phyloP scores from a whole-genome alignment of 1,140 invertebrate species.

The Caenorhabditis tropicalis region DNA sequence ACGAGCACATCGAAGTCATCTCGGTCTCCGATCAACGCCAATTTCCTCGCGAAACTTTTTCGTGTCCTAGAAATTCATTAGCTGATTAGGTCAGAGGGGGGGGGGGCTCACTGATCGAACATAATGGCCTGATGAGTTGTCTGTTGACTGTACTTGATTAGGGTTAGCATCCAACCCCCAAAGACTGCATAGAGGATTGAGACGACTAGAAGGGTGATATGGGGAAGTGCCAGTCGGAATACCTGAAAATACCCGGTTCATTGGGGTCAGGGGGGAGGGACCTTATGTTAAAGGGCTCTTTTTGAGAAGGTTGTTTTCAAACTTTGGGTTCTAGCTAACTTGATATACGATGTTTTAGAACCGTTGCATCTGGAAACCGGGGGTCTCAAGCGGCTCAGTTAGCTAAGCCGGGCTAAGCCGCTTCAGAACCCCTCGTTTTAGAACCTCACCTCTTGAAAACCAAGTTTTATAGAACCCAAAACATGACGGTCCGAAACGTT shows the following conservation, averaged over 20 bases:
- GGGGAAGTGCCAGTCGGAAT: constrained; percentile 69
- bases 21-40: neutral
- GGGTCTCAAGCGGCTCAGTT: no score
- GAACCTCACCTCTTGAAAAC: no score
- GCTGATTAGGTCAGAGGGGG: neutral
- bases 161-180: constrained; percentile 66
- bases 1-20: constrained; percentile 24
- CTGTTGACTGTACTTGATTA: constrained; percentile 60
- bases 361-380: neutral
- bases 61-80: neutral
- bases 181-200: constrained; percentile 67
- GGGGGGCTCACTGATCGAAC: constrained; percentile 46
- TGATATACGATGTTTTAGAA: neutral
- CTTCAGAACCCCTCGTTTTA: no score
- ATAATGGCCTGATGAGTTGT: constrained; percentile 44
- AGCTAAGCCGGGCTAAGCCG: no score
- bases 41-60: neutral
- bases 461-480: no score
- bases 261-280: neutral
- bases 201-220: constrained; percentile 69
- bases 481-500: no score
- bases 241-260: no score
- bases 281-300: neutral
- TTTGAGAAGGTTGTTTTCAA: no score
- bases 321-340: neutral